Percentiles rank a stretch among this genome's conserved stretches.
These are phyloP conservation scores for Drosophila ananassae DNA, from an alignment of 1,140 invertebrate species.

Conservation along the genomic window DNA sequence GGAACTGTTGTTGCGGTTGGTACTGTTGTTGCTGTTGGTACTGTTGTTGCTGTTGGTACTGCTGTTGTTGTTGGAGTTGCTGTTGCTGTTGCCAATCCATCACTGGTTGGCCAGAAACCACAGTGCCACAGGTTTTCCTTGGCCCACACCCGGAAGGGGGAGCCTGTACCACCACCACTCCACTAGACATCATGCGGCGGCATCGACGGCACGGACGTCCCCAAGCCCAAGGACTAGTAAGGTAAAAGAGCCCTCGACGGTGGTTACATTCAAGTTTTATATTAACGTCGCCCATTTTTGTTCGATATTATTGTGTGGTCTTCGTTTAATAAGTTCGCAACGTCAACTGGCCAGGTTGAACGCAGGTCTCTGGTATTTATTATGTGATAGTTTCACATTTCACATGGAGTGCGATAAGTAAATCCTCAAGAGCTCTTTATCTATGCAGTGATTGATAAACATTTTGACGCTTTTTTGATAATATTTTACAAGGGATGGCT, in stretches of 20 bases:
- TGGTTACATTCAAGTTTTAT: constrained; percentile 64
- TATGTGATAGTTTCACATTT: not conserved
- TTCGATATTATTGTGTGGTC: not conserved
- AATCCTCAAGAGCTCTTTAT: not conserved
- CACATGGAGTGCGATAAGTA: not conserved
- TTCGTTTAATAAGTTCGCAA: not conserved
- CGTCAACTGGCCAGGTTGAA: not conserved
- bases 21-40: constrained; percentile 7
- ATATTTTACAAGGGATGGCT: not conserved
- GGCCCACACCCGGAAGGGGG: constrained; percentile 15
- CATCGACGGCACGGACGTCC: constrained; percentile 60
- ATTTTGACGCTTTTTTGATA: not conserved
- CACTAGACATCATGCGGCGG: constrained; percentile 52
- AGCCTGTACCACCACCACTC: constrained; percentile 15
- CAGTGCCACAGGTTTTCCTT: constrained; percentile 25
- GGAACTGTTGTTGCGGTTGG: not conserved
- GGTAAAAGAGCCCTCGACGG: constrained; percentile 39
- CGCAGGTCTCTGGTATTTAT: not conserved
- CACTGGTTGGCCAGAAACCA: constrained; percentile 39
- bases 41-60: not conserved
- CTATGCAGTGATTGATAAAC: constrained; percentile 1
- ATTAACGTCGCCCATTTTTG: constrained; percentile 22
- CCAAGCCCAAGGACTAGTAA: constrained; percentile 41
- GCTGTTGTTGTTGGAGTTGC: constrained; percentile 9
- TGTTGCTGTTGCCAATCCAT: constrained; percentile 27